These are phyloP conservation scores for Conops quadrifasciatus DNA, from an alignment of 2,888 invertebrate genomes.

Conservation along the genomic window DNA sequence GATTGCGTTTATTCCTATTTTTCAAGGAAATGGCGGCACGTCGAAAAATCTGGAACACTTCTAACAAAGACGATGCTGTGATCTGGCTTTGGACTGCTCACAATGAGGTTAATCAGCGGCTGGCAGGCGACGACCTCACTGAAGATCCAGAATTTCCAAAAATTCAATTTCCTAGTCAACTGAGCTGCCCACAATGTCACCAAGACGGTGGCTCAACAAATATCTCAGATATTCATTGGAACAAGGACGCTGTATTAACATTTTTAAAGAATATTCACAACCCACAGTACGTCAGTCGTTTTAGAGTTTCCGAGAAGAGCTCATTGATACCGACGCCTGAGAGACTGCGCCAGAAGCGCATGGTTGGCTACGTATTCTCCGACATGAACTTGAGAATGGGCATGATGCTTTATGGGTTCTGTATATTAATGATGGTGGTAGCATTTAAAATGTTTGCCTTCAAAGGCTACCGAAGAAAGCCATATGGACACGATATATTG, in stretches of 20 bases:
- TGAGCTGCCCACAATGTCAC: constrained; percentile 74
- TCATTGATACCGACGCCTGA: constrained; percentile 52
- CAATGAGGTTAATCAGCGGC: constrained; percentile 88
- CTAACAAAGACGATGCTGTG: constrained; percentile 77
- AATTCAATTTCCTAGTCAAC: constrained; percentile 81
- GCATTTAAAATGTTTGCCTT: constrained; percentile 79
- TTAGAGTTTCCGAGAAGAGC: constrained; percentile 54
- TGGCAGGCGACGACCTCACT: constrained; percentile 86
- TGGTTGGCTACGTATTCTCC: constrained; percentile 59
- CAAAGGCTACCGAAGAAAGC: constrained; percentile 72
- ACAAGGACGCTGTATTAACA: constrained; percentile 57
- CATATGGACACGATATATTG: constrained; percentile 74
- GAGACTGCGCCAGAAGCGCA: constrained; percentile 57
- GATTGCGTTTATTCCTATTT: background rate
- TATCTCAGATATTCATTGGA: constrained; percentile 53
- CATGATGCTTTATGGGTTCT: constrained; percentile 78
- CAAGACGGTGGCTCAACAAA: constrained; percentile 51
- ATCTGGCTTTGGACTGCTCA: constrained; percentile 96
- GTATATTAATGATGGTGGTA: constrained; percentile 77
- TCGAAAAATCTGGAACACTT: constrained; percentile 75
- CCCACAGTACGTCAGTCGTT: constrained; percentile 57
- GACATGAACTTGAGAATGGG: constrained; percentile 77
- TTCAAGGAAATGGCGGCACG: constrained; percentile 77
- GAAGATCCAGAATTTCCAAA: constrained; percentile 93
- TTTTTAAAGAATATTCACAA: constrained; percentile 62